These are phyloP conservation scores for Digitonthophagus gazella DNA, from an alignment of 2,888 invertebrate genomes.

Conservation along the genomic window DNA sequence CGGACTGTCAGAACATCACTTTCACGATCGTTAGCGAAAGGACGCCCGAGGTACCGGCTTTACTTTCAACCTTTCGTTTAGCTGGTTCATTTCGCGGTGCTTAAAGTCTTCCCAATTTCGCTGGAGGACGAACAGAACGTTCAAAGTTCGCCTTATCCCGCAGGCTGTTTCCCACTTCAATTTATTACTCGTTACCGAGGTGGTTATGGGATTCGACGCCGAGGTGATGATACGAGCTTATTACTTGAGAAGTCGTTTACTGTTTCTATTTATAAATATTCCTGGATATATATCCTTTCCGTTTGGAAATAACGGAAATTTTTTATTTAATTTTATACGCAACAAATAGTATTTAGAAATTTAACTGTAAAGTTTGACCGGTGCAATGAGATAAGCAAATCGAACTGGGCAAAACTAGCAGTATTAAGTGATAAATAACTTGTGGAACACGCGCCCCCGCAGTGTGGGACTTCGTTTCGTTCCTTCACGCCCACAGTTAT, in stretches of 20 bases:
- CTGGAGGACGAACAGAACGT: background rate
- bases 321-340: too few relatives aligned
- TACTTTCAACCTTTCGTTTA: conserved; percentile 35
- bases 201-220: background rate
- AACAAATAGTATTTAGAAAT: background rate
- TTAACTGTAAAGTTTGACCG: background rate
- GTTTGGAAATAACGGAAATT: too few relatives aligned
- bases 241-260: background rate
- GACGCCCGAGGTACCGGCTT: conserved; percentile 40
- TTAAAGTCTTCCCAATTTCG: background rate
- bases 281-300: too few relatives aligned
- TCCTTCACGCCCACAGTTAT: background rate
- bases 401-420: background rate
- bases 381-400: background rate
- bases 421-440: background rate
- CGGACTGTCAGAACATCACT: conserved; percentile 33
- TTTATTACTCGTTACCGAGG: background rate
- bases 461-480: background rate
- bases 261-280: background rate
- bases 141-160: background rate
- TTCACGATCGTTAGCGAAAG: conserved; percentile 39
- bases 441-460: background rate
- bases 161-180: background rate
- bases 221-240: background rate
- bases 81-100: background rate